Evolutionary conservation across 2,113 vertebrate species (phyloP), one percentile per base, ranked within the genome.

Genomic region (Sisor rabdophorus): DNA sequence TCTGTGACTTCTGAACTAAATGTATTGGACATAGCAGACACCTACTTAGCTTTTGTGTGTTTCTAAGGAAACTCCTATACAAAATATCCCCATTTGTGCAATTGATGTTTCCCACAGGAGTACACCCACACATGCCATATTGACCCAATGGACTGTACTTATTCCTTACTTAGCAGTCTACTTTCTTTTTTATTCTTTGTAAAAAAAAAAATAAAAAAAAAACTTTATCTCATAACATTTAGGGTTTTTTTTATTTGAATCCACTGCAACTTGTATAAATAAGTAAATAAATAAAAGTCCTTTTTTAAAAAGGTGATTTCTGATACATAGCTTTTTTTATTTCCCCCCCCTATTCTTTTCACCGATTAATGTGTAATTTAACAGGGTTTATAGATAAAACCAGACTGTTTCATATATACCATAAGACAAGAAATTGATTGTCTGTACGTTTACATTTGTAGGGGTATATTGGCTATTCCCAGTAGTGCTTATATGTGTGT

Each of bases 11-110:
- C 59, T n/a, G 54, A 54, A 55, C 68, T 63, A 64, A 78, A 78
- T 61, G 76, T 30, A 47, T 61, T 70, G 54, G 54, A 56, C 73
- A 67, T 67, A 54, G 24, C 65, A 70, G 67, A 77, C 75, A 71
- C 75, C 55, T 71, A 70, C 75, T 77, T 70, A 77, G 56, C 76
- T 71, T 71, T 55, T 71, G 76, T 71, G 48, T 44, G 76, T 78
- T 78, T 71, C 76, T 78, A 78, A 63, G 76, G 76, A 54, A 78
- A 61, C 76, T 22, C 50, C 76, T 71, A 24, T 64, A 78, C 58
- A 64, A 64, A 69, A 71, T 36, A 13, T 64, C 56, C 48, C 55
- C 76, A 55, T n/a, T 77, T 71, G 26, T 53, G n/a, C 17, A 11
- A 12, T 36, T 71, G 76, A 54, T 55, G 32, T 71, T 71, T 47